Conservation (phyloP, 2,888 invertebrate species). For the Melanostoma mellinum region DNA sequence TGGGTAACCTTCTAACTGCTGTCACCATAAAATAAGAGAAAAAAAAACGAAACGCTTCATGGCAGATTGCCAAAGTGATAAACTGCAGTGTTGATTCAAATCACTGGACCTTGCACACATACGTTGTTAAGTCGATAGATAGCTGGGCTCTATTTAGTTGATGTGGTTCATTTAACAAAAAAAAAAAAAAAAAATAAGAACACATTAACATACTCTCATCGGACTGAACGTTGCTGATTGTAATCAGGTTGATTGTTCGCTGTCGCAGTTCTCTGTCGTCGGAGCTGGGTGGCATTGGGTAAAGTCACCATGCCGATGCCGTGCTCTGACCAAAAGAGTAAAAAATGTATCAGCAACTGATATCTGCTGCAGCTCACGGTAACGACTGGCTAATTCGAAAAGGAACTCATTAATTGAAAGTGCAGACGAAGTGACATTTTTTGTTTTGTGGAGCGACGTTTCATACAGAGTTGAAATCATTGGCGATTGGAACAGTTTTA, state of each 20-base stretch:
- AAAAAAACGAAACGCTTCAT: slow-evolving; percentile 4
- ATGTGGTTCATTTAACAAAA: slow-evolving; percentile 30
- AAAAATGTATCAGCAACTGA: background rate
- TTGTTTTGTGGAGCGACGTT: background rate
- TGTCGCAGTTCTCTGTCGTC: slow-evolving; percentile 31
- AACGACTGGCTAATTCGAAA: slow-evolving; percentile 53
- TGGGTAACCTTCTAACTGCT: slow-evolving; percentile 31
- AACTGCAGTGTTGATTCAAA: slow-evolving; percentile 25
- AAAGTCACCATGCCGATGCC: background rate
- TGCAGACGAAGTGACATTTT: slow-evolving; percentile 23
- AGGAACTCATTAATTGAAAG: slow-evolving; percentile 68
- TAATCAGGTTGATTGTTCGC: slow-evolving; percentile 66
- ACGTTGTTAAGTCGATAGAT: slow-evolving; percentile 10
- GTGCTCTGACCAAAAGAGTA: background rate
- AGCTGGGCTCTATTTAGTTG: slow-evolving; percentile 4
- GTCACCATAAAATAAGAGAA: slow-evolving; percentile 12
- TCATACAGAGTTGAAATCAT: background rate
- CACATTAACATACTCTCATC: slow-evolving; percentile 50
- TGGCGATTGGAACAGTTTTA: background rate
- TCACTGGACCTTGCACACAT: slow-evolving; percentile 6
- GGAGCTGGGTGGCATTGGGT: slow-evolving; percentile 10
- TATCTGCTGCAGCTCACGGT: slow-evolving; percentile 12
- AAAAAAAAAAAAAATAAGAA: slow-evolving; percentile 19
- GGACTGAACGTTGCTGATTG: slow-evolving; percentile 55
- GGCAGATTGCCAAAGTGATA: slow-evolving; percentile 37